phyloP scores from a whole-genome alignment of 1,140 invertebrate species.

The Parapsyche elsis region DNA sequence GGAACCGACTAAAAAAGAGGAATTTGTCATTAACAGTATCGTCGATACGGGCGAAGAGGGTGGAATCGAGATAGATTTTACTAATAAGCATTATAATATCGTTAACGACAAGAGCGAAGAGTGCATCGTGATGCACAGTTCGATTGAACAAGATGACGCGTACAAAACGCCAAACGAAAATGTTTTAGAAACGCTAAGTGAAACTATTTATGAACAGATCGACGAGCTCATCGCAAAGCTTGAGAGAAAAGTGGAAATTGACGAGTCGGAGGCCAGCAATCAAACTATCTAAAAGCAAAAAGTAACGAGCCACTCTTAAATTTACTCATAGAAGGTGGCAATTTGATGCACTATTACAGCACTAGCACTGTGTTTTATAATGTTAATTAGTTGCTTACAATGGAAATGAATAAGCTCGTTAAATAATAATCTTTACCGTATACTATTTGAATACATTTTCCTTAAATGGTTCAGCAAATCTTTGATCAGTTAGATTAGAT shows the following conservation, averaged over 20 bases:
- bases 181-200: conserved; percentile 62
- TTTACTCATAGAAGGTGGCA: background rate
- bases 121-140: conserved; percentile 28
- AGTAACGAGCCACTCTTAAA: too few species aligned
- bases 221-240: conserved; percentile 62
- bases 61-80: conserved; percentile 54
- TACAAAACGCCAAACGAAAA: conserved; percentile 62
- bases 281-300: conserved; percentile 4
- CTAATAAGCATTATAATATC: conserved; percentile 22
- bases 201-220: conserved; percentile 63
- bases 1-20: background rate
- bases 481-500: too few species aligned
- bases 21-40: conserved; percentile 33
- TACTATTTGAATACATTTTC: too few species aligned
- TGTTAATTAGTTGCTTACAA: too few species aligned
- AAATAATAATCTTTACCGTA: too few species aligned
- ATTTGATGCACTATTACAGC: background rate
- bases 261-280: background rate
- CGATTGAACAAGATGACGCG: conserved; percentile 56
- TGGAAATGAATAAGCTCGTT: too few species aligned
- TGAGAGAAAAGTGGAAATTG: conserved; percentile 54
- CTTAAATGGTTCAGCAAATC: too few species aligned
- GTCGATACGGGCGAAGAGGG: conserved; percentile 55
- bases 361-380: background rate
- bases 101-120: background rate